Base-by-base conservation (phyloP, 2,113 vertebrate genomes). In the Petroica traversi region DNA sequence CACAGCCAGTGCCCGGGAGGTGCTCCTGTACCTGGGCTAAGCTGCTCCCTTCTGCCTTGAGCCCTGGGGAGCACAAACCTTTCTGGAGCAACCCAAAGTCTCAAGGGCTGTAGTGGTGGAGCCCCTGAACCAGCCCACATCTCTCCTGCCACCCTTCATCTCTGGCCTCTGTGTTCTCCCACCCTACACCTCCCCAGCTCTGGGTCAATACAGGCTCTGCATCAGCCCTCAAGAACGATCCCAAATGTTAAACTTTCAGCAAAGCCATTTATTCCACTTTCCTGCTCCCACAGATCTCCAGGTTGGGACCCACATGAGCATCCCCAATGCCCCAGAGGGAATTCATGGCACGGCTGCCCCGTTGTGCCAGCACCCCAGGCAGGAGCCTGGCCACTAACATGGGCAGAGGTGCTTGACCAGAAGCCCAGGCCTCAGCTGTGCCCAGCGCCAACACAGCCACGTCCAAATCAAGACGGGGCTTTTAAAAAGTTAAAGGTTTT, bases 191-290 rank as follows among this genome's bases (percentile, higher is more conserved):
- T 40, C 41, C 49, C 40, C 2, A 31, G 57, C 57, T 31, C 34
- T 6, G 25, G 14, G n/a, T 11, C 2, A 76, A 10, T 0, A 0
- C 8, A 2, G 5, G 17, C 63, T 91, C 40, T 45, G 41, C 7
- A 3, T 25, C 15, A 8, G 52, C 18, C 9, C 25, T 23, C 73
- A 93, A 87, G 66, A 93, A 97, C 0, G 0, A 66, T n/a, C 67
- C 58, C 4, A 18, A 85, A 34, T 5, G 51, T 54, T 0, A 33
- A 72, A 51, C 18, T 3, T 87, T 93, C 89, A 97, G 94, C 96
- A 96, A 97, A 96, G 96, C 96, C 96, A 96, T 97, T 97, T 96
- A 97, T 96, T 97, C 72, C 41, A 54, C 78, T 73, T 88, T 89
- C 78, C 74, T 95, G 66, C 92, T 95, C 92, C 95, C 93, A 54